phyloP scores from a whole-genome alignment of 1,140 invertebrate species.

The Leucophenga varia region DNA sequence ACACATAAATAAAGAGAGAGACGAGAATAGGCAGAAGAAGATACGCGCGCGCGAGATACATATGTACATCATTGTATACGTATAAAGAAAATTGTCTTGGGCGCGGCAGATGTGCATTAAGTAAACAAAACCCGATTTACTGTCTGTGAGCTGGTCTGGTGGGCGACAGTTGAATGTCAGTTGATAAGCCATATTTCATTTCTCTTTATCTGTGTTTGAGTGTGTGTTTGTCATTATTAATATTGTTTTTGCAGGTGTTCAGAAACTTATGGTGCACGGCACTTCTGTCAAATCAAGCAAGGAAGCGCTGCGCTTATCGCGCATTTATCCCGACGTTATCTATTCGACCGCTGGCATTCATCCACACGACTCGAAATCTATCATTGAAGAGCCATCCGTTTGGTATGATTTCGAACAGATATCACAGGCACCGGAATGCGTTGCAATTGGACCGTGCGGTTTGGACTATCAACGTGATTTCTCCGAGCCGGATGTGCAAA shows the following conservation, averaged over 20 bases:
- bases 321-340: conserved; percentile 84
- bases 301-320: conserved; percentile 83
- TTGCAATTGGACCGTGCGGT: conserved; percentile 91
- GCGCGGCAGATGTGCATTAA: conserved; percentile 25
- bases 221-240: conserved; percentile 2
- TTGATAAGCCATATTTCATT: conserved; percentile 15
- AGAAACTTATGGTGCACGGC: conserved; percentile 93
- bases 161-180: conserved; percentile 20
- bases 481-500: conserved; percentile 83
- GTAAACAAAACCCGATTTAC: neutral
- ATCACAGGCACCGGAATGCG: conserved; percentile 81
- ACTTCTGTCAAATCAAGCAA: conserved; percentile 86
- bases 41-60: no score
- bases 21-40: conserved; percentile 29
- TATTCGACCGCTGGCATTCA: conserved; percentile 95
- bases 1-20: conserved; percentile 11
- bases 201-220: conserved; percentile 9
- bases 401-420: conserved; percentile 72
- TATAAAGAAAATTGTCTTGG: no score
- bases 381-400: conserved; percentile 74
- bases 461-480: conserved; percentile 94
- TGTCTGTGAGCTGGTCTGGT: neutral
- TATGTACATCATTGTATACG: no score
- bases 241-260: conserved; percentile 68
- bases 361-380: conserved; percentile 94